phyloP scores from a whole-genome alignment of 2,797 vertebrate species.

The Orientallactaga sibirica region DNA sequence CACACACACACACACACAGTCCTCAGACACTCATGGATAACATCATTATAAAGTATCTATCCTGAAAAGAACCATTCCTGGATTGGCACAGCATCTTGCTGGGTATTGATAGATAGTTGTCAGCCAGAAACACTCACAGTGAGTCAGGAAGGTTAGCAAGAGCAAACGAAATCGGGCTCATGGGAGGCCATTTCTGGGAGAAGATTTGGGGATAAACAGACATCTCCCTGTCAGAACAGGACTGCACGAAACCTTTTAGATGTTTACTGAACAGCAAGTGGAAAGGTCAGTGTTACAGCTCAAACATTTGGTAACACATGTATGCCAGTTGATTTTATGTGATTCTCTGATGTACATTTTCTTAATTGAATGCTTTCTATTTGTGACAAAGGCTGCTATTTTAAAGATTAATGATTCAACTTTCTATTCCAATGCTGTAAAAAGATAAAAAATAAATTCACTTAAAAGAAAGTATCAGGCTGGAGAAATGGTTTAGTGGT shows the following conservation, averaged over 20 bases:
- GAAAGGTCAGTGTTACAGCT: background rate
- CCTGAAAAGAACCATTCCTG: background rate
- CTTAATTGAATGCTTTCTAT: constrained; percentile 28
- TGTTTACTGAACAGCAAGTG: background rate
- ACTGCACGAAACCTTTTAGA: constrained; percentile 9
- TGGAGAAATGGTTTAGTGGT: too few relatives aligned
- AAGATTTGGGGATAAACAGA: background rate
- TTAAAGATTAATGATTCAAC: background rate
- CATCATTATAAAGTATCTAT: background rate
- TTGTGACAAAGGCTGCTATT: background rate
- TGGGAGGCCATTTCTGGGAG: background rate
- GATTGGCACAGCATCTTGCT: background rate
- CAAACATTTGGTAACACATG: background rate
- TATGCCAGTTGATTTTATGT: background rate
- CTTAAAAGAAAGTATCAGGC: constrained; percentile 41
- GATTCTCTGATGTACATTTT: background rate
- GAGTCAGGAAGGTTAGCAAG: background rate
- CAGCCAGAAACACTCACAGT: background rate
- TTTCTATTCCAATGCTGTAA: constrained; percentile 56
- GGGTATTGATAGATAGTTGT: background rate
- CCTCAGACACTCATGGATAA: background rate
- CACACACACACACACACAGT: background rate
- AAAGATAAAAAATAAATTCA: constrained; percentile 3
- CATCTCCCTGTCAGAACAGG: background rate
- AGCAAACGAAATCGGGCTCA: background rate